Base-by-base conservation (phyloP, 2,113 vertebrate species). In the Phasianus colchicus region DNA sequence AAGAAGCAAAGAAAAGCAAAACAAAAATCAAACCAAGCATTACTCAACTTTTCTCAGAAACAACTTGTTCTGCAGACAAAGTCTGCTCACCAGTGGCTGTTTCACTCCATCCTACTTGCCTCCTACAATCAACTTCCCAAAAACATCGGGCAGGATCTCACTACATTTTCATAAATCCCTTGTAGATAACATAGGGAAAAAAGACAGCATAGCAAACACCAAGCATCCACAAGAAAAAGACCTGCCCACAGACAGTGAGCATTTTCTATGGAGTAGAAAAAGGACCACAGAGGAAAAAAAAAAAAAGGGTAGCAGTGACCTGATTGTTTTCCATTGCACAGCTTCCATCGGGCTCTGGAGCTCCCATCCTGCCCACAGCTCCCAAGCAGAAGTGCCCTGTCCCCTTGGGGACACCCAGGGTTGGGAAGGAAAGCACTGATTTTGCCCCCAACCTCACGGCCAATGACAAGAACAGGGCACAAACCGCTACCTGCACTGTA, bases 1-100 rank as follows among this genome's bases (percentile, higher is more conserved):
- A 88, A 77, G 91, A 91, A 92, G 52, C 38, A 5, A 83, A 89
- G 64, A 45, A 92, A 87, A 94, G 42, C 87, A 91, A 88, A 95
- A 83, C 55, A 88, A 88, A 45, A 92, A 77, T 30, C 82, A 64
- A 91, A 40, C 60, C 43, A 57, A 92, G 79, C 30, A 81, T 91
- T 94, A 86, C 88, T 66, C 87, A 91, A 69, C 65, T 83, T n/a
- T 80, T 64, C 61, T 86, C 76, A 86, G 76, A 92, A 91, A 90
- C 11, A 86, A 32, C 47, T 72, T 69, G 34, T 57, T 83, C 74
- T 74, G 40, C 5, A 88, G 47, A 80, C 70, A 11, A 79, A 34
- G 42, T 42, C 27, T 64, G 65, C 64, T 80, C 72, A 70, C 40
- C 55, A 67, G 11, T 3, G 17, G 42, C 45, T 55, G 32, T 52